Conservation (phyloP, 2,113 vertebrate species). For the Malurus cyaneus region DNA sequence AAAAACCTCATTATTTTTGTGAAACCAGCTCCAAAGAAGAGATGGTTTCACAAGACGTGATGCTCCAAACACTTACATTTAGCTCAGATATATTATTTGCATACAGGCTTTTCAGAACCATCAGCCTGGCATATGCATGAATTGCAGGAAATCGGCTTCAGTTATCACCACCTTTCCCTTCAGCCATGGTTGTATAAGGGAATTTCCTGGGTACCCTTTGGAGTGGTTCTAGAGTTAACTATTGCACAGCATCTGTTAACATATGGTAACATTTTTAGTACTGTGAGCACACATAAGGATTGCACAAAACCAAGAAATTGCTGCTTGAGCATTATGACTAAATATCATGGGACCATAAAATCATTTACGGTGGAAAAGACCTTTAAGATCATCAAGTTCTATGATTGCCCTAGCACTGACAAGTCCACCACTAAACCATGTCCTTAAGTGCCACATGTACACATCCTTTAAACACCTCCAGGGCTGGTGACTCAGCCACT, state of each 20-base stretch:
- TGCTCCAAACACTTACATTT: not conserved
- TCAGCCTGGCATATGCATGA: not conserved
- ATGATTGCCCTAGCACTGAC: no score
- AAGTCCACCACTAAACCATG: not conserved
- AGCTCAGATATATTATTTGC: not conserved
- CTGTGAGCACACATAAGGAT: not conserved
- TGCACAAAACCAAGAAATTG: not conserved
- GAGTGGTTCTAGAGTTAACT: not conserved
- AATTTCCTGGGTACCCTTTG: not conserved
- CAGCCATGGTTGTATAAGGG: not conserved
- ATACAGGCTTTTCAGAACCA: not conserved
- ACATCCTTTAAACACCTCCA: not conserved
- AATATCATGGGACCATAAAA: not conserved
- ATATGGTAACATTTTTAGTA: not conserved
- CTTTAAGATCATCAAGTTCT: not conserved
- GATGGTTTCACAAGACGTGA: not conserved
- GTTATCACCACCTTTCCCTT: not conserved
- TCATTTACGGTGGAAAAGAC: not conserved
- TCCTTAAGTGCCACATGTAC: not conserved
- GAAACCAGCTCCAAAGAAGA: not conserved
- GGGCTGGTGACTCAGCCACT: not conserved
- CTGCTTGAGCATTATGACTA: not conserved
- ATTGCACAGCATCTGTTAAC: not conserved
- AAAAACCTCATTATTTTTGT: not conserved
- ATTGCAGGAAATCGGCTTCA: not conserved